Evolutionary conservation across 2,888 invertebrate genomes (phyloP).

Genomic region (Mechanitis mazaeus): DNA sequence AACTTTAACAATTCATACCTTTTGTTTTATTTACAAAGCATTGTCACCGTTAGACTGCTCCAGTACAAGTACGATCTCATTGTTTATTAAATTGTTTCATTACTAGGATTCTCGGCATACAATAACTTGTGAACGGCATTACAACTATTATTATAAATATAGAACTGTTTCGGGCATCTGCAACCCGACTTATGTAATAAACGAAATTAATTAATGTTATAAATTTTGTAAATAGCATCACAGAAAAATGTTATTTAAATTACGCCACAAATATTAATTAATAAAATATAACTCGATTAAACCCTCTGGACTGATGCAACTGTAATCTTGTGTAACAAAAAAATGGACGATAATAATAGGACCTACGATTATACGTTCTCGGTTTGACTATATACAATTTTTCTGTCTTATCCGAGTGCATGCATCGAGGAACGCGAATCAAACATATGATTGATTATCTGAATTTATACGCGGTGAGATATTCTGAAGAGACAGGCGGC

Average conservation of each 20-base stretch:
- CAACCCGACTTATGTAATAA: slow-evolving; percentile 57
- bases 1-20: slow-evolving; percentile 55
- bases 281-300: slow-evolving; percentile 19
- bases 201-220: slow-evolving; percentile 26
- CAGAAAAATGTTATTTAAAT: no score
- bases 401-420: slow-evolving; percentile 12
- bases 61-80: slow-evolving; percentile 29
- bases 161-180: slow-evolving; percentile 49
- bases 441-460: slow-evolving; percentile 22
- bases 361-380: slow-evolving; percentile 31
- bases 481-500: slow-evolving; percentile 44
- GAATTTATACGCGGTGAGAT: slow-evolving; percentile 26
- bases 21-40: slow-evolving; percentile 53
- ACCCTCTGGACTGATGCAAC: slow-evolving; percentile 32
- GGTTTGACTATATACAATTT: slow-evolving; percentile 26
- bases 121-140: slow-evolving; percentile 33
- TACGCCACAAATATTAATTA: no score
- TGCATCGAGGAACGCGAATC: slow-evolving; percentile 14
- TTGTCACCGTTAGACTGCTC: slow-evolving; percentile 40
- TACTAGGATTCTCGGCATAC: slow-evolving; percentile 32
- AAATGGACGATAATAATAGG: slow-evolving; percentile 25
- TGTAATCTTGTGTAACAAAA: slow-evolving; percentile 32
- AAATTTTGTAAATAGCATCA: no score
- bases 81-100: slow-evolving; percentile 31
- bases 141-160: slow-evolving; percentile 39